phyloP scores from a whole-genome alignment of 2,888 invertebrate genomes.

The Dynastes hyllus region DNA sequence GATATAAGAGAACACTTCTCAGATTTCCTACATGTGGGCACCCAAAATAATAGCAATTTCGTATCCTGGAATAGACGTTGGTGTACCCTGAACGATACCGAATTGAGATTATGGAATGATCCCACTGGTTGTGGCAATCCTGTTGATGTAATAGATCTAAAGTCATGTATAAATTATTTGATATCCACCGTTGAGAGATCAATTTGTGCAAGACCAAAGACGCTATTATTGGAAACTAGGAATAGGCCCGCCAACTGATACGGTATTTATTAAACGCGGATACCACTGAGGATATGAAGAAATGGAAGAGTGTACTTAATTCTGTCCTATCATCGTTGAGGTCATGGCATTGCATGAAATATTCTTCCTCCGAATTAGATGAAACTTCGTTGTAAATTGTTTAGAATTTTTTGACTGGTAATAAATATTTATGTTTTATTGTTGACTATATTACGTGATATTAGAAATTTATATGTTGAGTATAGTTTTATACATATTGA shows the following conservation, averaged over 20 bases:
- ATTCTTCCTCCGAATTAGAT: background rate
- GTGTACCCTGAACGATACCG: conserved; percentile 71
- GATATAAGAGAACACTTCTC: conserved; percentile 63
- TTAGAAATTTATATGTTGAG: background rate
- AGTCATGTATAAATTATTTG: conserved; percentile 63
- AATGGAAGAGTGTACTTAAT: conserved; percentile 72
- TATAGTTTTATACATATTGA: background rate
- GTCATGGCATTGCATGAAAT: conserved; percentile 67
- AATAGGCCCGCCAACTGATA: conserved; percentile 51
- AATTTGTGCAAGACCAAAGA: conserved; percentile 72
- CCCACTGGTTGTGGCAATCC: conserved; percentile 69
- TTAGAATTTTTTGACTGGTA: background rate
- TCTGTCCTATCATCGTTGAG: conserved; percentile 68
- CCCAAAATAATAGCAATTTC: conserved; percentile 66
- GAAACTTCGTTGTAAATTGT: conserved; percentile 1
- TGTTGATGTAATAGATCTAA: conserved; percentile 68
- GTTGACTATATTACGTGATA: conserved; percentile 3
- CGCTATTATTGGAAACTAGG: conserved; percentile 66
- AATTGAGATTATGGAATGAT: conserved; percentile 72
- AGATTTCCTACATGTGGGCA: conserved; percentile 73
- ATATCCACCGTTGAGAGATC: conserved; percentile 69
- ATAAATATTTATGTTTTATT: background rate
- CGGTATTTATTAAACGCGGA: conserved; percentile 71
- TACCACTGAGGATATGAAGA: conserved; percentile 69
- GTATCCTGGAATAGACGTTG: conserved; percentile 73